Conservation (phyloP, 2,113 vertebrate genomes). For the Lophura nycthemera region DNA sequence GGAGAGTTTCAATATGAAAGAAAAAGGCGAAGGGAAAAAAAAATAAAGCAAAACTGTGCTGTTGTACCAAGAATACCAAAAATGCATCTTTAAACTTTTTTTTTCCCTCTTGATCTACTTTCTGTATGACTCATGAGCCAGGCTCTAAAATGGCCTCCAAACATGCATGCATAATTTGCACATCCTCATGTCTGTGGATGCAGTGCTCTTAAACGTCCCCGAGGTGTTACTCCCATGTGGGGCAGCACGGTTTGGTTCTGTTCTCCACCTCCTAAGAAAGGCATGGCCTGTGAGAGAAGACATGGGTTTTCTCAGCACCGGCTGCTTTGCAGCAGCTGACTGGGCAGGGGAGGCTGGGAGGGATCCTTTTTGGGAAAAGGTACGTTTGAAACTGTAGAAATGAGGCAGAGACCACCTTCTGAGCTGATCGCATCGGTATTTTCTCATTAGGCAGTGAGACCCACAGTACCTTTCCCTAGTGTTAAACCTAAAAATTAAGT, state of each 20-base stretch:
- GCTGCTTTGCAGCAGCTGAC: background rate
- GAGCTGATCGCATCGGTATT: accelerated
- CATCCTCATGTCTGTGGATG: slow-evolving; percentile 43
- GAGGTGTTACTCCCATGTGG: background rate
- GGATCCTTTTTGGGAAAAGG: background rate
- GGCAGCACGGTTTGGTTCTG: background rate
- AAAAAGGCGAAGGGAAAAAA: background rate
- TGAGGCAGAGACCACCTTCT: background rate
- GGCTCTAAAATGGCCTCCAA: slow-evolving; percentile 64
- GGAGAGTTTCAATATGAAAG: background rate
- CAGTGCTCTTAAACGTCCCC: slow-evolving; percentile 27
- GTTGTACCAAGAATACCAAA: slow-evolving; percentile 2
- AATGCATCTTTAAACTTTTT: slow-evolving; percentile 26
- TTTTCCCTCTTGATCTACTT: slow-evolving; percentile 41
- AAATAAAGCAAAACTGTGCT: background rate
- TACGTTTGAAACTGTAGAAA: accelerated
- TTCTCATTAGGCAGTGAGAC: background rate
- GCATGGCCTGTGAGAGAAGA: background rate
- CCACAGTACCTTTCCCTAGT: background rate
- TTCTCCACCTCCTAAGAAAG: background rate
- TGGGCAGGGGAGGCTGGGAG: background rate
- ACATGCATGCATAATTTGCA: slow-evolving; percentile 65
- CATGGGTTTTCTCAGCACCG: background rate
- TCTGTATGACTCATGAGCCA: slow-evolving; percentile 47
- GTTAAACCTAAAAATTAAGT: background rate